Percentiles rank a stretch among this genome's conserved stretches.
Evolutionary conservation across 2,888 invertebrate genomes (phyloP).

Genomic region (Kuschelorhynchus macadamiae): DNA sequence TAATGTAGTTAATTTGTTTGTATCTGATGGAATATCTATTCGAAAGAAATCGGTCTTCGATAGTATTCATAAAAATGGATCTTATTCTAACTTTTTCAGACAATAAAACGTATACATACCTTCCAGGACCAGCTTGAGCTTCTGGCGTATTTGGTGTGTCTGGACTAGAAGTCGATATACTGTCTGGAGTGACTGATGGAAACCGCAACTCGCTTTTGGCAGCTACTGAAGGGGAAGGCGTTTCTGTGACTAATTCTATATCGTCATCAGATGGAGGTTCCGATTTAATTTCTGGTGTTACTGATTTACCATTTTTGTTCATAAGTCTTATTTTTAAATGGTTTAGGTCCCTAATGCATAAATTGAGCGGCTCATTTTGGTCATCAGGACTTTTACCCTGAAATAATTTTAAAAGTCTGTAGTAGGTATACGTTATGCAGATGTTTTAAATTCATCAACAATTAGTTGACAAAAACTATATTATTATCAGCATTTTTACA

Average conservation of each 20-base stretch:
- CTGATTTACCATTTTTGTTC: slow-evolving; percentile 75
- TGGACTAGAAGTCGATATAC: slow-evolving; percentile 69
- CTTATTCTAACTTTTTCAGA: background rate
- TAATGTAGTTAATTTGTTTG: too few relatives aligned
- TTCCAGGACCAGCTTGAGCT: slow-evolving; percentile 65
- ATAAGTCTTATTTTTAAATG: slow-evolving; percentile 77
- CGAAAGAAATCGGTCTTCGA: too few relatives aligned
- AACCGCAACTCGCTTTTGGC: slow-evolving; percentile 54
- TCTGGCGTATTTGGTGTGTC: slow-evolving; percentile 68
- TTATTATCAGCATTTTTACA: too few relatives aligned
- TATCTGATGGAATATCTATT: too few relatives aligned
- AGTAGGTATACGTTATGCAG: too few relatives aligned
- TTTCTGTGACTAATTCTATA: slow-evolving; percentile 67
- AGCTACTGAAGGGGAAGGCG: slow-evolving; percentile 59
- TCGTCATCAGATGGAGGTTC: slow-evolving; percentile 73
- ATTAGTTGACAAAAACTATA: too few relatives aligned
- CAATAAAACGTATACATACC: slow-evolving; percentile 55
- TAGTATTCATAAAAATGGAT: background rate
- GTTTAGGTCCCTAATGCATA: slow-evolving; percentile 84
- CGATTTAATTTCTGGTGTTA: slow-evolving; percentile 75
- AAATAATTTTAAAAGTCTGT: too few relatives aligned
- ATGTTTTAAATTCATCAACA: too few relatives aligned
- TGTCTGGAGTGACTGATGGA: slow-evolving; percentile 59
- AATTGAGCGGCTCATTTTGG: slow-evolving; percentile 83
- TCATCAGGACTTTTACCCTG: slow-evolving; percentile 32